Percentiles rank a stretch among this genome's conserved stretches.
Conservation (phyloP, 2,888 invertebrate genomes). For the Eupithecia tripunctaria region DNA sequence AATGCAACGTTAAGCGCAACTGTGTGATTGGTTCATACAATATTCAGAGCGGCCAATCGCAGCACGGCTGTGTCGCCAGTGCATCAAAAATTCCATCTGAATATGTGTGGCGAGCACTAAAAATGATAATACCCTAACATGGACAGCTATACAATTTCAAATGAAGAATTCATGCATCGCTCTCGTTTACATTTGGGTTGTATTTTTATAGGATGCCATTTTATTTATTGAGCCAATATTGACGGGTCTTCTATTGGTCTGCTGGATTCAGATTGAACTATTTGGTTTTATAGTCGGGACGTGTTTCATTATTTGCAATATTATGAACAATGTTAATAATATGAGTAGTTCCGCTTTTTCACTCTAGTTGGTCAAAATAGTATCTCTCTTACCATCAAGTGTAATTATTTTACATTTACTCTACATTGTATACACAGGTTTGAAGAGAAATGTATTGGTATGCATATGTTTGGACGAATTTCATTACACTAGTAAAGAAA, state of each 20-base stretch:
- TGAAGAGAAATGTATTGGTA: neutral
- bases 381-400: neutral
- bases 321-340: neutral
- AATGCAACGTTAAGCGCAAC: slow-evolving; percentile 82
- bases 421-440: too few relatives aligned
- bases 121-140: slow-evolving; percentile 85
- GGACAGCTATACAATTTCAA: slow-evolving; percentile 81
- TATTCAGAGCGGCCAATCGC: slow-evolving; percentile 82
- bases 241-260: slow-evolving; percentile 52
- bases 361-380: neutral
- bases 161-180: slow-evolving; percentile 82
- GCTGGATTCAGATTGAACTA: slow-evolving; percentile 44
- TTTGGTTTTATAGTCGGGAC: slow-evolving; percentile 44
- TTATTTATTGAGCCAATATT: slow-evolving; percentile 68
- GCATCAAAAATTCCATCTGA: slow-evolving; percentile 86
- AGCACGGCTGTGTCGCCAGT: slow-evolving; percentile 82
- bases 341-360: neutral
- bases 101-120: slow-evolving; percentile 84
- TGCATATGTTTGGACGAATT: too few relatives aligned
- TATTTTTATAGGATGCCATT: slow-evolving; percentile 79
- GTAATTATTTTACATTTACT: neutral
- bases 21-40: slow-evolving; percentile 83
- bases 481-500: too few relatives aligned
- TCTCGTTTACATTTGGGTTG: slow-evolving; percentile 76
- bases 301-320: slow-evolving; percentile 36